Conservation (phyloP, 23 tunicate genomes). For the Aplidium turbinatum region DNA sequence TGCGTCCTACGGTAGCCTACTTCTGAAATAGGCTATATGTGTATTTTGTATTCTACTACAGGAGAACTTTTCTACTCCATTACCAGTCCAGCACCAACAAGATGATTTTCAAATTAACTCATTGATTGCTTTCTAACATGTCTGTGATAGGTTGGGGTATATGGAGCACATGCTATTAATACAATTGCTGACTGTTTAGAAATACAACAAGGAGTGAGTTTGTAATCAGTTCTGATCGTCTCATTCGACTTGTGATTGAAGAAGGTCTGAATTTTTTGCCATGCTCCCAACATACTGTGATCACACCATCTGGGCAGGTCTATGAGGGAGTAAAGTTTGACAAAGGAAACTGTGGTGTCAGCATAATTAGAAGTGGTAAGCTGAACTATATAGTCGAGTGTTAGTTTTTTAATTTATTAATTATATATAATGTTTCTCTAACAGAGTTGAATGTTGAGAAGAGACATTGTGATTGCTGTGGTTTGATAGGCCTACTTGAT, state of each 20-base stretch:
- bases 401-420: no score
- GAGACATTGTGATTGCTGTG: no score
- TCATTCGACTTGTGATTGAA: conserved; percentile 90
- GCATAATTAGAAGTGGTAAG: conserved; percentile 87
- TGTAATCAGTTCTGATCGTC: conserved; percentile 93
- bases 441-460: no score
- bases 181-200: conserved; percentile 28
- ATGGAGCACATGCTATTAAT: not conserved
- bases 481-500: no score
- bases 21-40: no score
- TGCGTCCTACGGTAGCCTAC: no score
- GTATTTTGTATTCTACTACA: not conserved
- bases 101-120: no score
- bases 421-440: no score
- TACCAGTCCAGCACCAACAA: no score
- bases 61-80: not conserved
- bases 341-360: conserved; percentile 97
- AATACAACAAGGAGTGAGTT: conserved; percentile 82
- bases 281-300: conserved; percentile 52
- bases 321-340: conserved; percentile 86
- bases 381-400: no score
- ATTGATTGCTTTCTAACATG: no score
- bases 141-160: conserved; percentile 5
- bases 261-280: conserved; percentile 94
- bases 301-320: conserved; percentile 59